Base-by-base conservation (phyloP, 2,888 invertebrate species). In the Caenorhabditis macrosperma region DNA sequence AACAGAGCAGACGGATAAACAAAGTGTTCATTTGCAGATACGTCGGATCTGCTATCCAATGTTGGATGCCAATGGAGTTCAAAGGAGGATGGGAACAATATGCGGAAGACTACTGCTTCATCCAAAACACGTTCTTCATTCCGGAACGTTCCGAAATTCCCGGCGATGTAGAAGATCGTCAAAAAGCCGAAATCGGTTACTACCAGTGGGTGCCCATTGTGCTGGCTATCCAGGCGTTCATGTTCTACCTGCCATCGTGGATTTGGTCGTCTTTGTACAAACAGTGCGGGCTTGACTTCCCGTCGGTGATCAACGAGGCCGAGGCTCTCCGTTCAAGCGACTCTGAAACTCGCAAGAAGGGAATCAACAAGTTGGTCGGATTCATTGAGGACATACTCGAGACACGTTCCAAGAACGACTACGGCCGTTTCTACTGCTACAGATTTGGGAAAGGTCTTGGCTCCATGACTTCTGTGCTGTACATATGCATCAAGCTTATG, bases 71-170 rank as follows among this genome's bases (percentile, higher is more conserved):
- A 48, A 86, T 84, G 83, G 86, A 86, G 67, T 86, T 86, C 82
- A 85, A 85, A 57, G 86, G 87, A 12, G 87, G 88, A 44, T 88
- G 88, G 89, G 89, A 89, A 48, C 88, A 90, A 81, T 90, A 90
- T 59, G 88, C 90, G 1, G 90, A 90, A 76, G 89, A 89, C 75
- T 89, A 87, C 77, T 89, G 89, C 80, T 89, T 86, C 82, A 88
- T 89, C 74, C 88, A 90, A 72, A 90, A 90, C 77, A 90, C 90
- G 17, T 90, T 87, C 84, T 90, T 87, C 82, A 79, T 90, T 15
- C 87, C 88, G 7, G 83, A 88, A 59, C 83, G 85, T 26, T 85
- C 89, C 24, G 87, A 88, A 61, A 89, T 90, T 30, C 90, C 90
- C 2, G 81, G 81, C 22, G 85, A 86, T 7, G 74, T 80, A 7